Evolutionary conservation across 1,140 invertebrate genomes (phyloP), one percentile per base, ranked within the genome.

Genomic region (Brachystomella parvula): DNA sequence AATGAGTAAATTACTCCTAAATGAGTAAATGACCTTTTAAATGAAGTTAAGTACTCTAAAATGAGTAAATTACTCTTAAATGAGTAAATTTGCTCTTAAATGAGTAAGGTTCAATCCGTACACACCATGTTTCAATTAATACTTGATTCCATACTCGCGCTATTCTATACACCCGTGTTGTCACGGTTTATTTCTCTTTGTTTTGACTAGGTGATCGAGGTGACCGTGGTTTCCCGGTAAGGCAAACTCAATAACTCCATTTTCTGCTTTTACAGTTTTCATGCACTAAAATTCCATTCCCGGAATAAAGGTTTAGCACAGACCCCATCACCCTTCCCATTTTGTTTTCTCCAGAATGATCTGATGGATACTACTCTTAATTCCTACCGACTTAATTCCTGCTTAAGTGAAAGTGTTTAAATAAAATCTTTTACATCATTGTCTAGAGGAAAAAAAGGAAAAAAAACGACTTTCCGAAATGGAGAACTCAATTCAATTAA

Each of bases 121-220:
- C n/a, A n/a, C n/a, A n/a, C n/a, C n/a, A n/a, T n/a, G n/a, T n/a
- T n/a, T n/a, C n/a, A n/a, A n/a, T n/a, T n/a, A n/a, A n/a, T n/a
- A n/a, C n/a, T n/a, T n/a, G n/a, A n/a, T n/a, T n/a, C n/a, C n/a
- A n/a, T n/a, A n/a, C n/a, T n/a, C n/a, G n/a, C n/a, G n/a, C n/a
- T n/a, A n/a, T n/a, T n/a, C n/a, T n/a, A n/a, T n/a, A n/a, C n/a
- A n/a, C n/a, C n/a, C n/a, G n/a, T n/a, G n/a, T n/a, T 32, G 47
- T 49, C 47, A 56, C 71, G 1, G 66, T 44, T 44, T 12, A 44
- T 9, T 44, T 12, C 39, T 12, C 39, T 44, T 44, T 44, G n/a
- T 44, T 60, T 15, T 60, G 3, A 30, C 29, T 28, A 68, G 79
- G 80, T 26, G 75, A 78, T 15, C 35, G 47, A 32, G 79, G 80